Conservation (phyloP, 1,140 invertebrate genomes). For the Drosophila cardini region DNA sequence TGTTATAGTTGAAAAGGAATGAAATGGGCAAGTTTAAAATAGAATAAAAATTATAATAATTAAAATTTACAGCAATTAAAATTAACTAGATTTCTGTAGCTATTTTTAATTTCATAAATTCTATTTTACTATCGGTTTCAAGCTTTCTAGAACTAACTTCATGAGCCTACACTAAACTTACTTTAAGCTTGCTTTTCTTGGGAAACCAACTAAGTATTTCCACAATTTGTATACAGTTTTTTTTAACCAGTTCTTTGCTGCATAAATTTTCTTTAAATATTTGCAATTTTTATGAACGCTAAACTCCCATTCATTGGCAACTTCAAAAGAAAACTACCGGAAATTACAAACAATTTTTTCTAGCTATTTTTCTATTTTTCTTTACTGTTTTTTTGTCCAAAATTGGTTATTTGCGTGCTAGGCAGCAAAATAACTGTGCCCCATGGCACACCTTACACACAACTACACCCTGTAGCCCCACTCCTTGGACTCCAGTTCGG, state of each 20-base stretch:
- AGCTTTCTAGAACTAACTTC: background rate
- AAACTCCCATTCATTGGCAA: background rate
- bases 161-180: background rate
- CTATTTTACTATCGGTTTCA: too few relatives aligned
- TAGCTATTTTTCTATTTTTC: constrained; percentile 8
- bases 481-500: background rate
- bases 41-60: background rate
- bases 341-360: constrained; percentile 41
- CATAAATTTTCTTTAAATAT: background rate
- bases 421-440: constrained; percentile 18
- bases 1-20: background rate
- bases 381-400: constrained; percentile 26
- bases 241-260: background rate
- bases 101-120: too few relatives aligned
- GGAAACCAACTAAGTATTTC: background rate
- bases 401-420: constrained; percentile 76
- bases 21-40: too few relatives aligned
- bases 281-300: background rate
- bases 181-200: background rate
- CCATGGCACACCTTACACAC: background rate
- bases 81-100: too few relatives aligned
- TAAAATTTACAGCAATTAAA: too few relatives aligned
- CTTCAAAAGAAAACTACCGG: constrained; percentile 40
- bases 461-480: background rate
- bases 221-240: background rate